These are phyloP conservation scores for Phainopepla nitens DNA, from an alignment of 2,113 vertebrate species.

Conservation along the genomic window DNA sequence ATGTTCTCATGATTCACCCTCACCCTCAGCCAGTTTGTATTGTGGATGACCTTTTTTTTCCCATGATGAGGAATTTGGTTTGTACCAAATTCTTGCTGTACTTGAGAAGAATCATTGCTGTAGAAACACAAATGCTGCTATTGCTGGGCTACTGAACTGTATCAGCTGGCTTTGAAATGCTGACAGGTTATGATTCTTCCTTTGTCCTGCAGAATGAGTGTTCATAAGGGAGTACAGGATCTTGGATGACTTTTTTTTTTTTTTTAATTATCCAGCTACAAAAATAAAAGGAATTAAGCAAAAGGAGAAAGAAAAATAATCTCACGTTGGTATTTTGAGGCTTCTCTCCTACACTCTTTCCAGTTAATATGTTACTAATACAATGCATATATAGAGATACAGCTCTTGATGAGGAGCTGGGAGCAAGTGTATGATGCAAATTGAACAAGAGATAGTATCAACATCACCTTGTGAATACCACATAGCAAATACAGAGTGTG, in stretches of 20 bases:
- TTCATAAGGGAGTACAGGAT: background rate
- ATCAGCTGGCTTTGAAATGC: background rate
- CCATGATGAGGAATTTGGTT: background rate
- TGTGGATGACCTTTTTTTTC: background rate
- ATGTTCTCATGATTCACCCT: background rate
- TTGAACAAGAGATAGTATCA: background rate
- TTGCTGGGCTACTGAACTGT: background rate
- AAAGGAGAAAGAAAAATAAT: background rate
- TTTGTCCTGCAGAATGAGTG: background rate
- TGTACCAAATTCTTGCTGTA: constrained; percentile 2
- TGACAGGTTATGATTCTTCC: constrained; percentile 19
- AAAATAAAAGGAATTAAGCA: background rate
- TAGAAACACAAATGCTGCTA: background rate
- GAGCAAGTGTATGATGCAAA: background rate
- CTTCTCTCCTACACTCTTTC: background rate
- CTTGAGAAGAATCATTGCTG: background rate
- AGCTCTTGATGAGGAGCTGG: background rate
- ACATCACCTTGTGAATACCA: background rate
- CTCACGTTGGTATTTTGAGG: background rate
- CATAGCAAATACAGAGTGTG: background rate
- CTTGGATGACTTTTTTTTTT: background rate
- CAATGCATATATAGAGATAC: background rate
- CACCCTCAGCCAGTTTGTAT: background rate
- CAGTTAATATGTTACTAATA: background rate
- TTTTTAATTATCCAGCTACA: background rate